Evolutionary conservation across 2,888 invertebrate genomes (phyloP).

Genomic region (Cantharis nigra): DNA sequence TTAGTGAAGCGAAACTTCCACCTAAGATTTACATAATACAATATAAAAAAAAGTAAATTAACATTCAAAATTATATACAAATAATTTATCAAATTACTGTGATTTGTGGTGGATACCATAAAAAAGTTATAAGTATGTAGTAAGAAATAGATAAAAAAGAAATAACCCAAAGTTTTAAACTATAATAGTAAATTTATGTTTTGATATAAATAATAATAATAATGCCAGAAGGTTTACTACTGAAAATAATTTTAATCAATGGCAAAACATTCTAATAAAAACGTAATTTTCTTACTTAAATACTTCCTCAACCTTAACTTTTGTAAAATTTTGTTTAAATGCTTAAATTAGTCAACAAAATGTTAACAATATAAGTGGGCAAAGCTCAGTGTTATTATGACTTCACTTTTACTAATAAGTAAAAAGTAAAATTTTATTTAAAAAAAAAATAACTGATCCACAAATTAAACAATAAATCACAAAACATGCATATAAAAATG

Average conservation of each 20-base stretch:
- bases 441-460: neutral
- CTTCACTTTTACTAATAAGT: neutral
- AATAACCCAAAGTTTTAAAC: neutral
- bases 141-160: neutral
- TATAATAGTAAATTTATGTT: neutral
- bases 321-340: neutral
- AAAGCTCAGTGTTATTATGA: neutral
- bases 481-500: conserved; percentile 3
- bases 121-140: neutral
- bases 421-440: neutral
- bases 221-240: neutral
- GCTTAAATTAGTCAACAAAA: neutral
- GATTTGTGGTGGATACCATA: neutral
- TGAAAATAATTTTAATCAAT: conserved; percentile 2
- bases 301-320: neutral
- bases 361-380: neutral
- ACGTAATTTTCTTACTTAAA: conserved; percentile 1
- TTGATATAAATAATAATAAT: neutral
- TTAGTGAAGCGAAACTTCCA: conserved; percentile 14
- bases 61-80: neutral
- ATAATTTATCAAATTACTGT: neutral
- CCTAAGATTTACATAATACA: conserved; percentile 5
- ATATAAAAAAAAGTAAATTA: neutral
- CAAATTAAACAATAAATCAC: neutral
- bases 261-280: conserved; percentile 1